Evolutionary conservation across 2,888 invertebrate genomes (phyloP), one percentile per base, ranked within the genome.

Genomic region (Leucophenga montana): DNA sequence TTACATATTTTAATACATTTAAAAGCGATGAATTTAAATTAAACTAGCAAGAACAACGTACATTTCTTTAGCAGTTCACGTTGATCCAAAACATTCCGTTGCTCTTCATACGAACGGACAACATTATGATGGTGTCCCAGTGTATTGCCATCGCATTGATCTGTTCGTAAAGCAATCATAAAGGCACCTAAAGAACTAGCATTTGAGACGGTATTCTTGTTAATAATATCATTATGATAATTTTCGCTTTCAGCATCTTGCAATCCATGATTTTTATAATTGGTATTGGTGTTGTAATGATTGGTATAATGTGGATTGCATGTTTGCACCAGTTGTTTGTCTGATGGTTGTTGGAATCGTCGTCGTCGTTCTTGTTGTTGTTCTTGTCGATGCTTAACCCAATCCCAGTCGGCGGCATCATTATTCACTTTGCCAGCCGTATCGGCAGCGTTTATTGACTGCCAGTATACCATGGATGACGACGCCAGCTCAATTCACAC

Each of bases 391-490:
- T 53, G 66, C 22, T 66, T 22, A 27, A 66, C 31, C 50, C 27
- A 33, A 16, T 66, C 31, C 50, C 54, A 66, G 9, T 57, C 27
- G 27, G 18, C 18, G 20, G 18, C n/a, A 20, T 27, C 39, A 33
- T 16, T 53, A 6, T 2, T 67, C 14, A 14, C 59, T 39, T 39
- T 44, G 18, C 13, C n/a, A 14, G 13, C 13, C 53, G 48, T 48
- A 13, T 20, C 68, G 31, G 39, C 22, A 57, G 67, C 75, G 77
- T 78, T 83, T 71, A 76, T 75, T 74, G 78, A 79, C 75, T 82
- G 83, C 84, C 83, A 84, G 68, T 78, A 83, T 68, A 84, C 67
- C 70, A 59, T 53, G 8, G 39, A 5, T 39, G 11, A 39, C 11
- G 39, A 39, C 39, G 39, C 39, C 39, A 39, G 11, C 9, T 39